Evolutionary conservation across 2,888 invertebrate species (phyloP).

Genomic region (Cephus pulcher): DNA sequence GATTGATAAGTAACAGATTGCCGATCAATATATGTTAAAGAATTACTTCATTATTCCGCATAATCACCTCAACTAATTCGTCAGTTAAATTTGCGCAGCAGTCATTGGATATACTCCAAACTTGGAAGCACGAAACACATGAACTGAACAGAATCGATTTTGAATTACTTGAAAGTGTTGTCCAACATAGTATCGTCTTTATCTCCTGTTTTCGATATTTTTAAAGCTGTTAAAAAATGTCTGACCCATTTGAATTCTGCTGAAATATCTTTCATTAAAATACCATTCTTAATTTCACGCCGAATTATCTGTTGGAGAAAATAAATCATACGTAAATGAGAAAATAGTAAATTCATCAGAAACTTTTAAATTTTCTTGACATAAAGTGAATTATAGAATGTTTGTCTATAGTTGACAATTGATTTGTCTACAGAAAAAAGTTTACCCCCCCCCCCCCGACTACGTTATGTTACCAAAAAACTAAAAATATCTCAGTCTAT

Average conservation of each 20-base stretch:
- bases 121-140: too few relatives aligned
- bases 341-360: slow-evolving; percentile 19
- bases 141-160: too few relatives aligned
- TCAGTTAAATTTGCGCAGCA: slow-evolving; percentile 14
- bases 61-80: slow-evolving; percentile 19
- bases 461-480: too few relatives aligned
- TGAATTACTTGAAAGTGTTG: slow-evolving; percentile 7
- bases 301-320: slow-evolving; percentile 8
- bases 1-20: slow-evolving; percentile 21
- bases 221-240: slow-evolving; percentile 15
- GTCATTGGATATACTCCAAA: too few relatives aligned
- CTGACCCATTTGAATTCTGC: slow-evolving; percentile 14
- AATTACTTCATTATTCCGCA: slow-evolving; percentile 16
- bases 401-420: too few relatives aligned
- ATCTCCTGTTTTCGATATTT: slow-evolving; percentile 15
- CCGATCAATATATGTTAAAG: slow-evolving; percentile 19
- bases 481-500: too few relatives aligned
- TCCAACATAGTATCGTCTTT: slow-evolving; percentile 15
- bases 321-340: slow-evolving; percentile 10
- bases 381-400: too few relatives aligned
- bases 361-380: slow-evolving; percentile 3
- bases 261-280: slow-evolving; percentile 8
- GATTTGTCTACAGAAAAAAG: too few relatives aligned
- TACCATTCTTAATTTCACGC: slow-evolving; percentile 4
- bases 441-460: too few relatives aligned